Evolutionary conservation across 2,113 vertebrate species (phyloP), one percentile per base, ranked within the genome.

Genomic region (Bubo scandiacus): DNA sequence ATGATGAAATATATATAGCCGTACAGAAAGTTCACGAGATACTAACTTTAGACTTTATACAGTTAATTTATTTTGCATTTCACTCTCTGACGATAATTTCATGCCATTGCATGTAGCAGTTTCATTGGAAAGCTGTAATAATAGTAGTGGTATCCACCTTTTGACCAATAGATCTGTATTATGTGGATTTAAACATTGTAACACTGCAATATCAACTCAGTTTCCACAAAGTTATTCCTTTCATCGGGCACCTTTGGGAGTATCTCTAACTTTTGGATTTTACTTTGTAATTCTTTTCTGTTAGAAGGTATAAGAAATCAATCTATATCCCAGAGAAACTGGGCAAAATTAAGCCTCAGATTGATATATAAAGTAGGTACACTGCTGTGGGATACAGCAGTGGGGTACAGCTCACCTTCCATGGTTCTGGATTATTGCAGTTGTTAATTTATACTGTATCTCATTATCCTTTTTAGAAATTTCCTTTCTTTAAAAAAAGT

Each of bases 251-350:
- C 16, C 16, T 87, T 68, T 92, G 32, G 12, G 51, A 94, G 82
- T 96, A 89, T 82, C 54, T 88, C 3, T 92, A 55, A 73, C 57
- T 81, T 94, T 94, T 30, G 52, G 67, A 90, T 89, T 97, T 96
- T 97, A 43, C 77, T 92, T 82, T 59, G 20, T 78, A 89, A 73
- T 96, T 75, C 18, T 92, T 92, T 96, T 88, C 54, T 87, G n/a
- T 94, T 96, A 66, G 83, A 94, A 97, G 95, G 96, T 85, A 65
- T 30, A 94, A 94, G n/a, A 94, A 94, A n/a, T 92, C 43, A 80
- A 90, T 32, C 59, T 92, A 30, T 29, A 52, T 93, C 58, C 57
- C 75, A 61, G 23, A 86, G 54, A 94, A 88, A 94, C 27, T 45
- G 78, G 93, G 85, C 11, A 97, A 81, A 97, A 80, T 92, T 74